Evolutionary conservation across 2,888 invertebrate genomes (phyloP).

Genomic region (Temnothorax ravouxi): DNA sequence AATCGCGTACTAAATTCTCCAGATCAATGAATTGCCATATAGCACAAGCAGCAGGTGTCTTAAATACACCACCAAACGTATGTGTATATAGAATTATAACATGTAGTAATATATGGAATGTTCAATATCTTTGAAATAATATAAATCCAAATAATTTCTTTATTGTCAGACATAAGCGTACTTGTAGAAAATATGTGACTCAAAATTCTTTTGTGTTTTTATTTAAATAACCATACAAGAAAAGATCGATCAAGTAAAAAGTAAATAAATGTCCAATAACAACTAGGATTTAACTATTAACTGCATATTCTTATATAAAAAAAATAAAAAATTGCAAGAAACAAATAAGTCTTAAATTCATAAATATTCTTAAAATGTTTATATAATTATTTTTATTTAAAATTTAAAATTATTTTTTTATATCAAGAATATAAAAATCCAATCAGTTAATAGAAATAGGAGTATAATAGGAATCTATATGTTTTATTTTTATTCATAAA

Average conservation of each 20-base stretch:
- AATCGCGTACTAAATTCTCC: neutral
- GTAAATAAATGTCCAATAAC: neutral
- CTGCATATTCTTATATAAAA: neutral
- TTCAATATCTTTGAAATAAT: neutral
- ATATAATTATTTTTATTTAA: neutral
- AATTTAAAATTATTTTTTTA: neutral
- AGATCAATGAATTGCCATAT: neutral
- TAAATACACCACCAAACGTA: neutral
- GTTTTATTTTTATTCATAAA: slow-evolving; percentile 14
- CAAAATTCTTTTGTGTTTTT: neutral
- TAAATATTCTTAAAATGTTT: neutral
- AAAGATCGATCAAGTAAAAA: neutral
- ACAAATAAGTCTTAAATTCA: neutral
- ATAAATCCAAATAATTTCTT: neutral
- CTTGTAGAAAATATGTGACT: neutral
- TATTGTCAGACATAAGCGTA: neutral
- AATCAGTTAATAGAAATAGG: neutral
- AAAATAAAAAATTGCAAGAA: neutral
- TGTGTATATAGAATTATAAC: neutral
- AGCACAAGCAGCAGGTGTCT: neutral
- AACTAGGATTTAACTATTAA: neutral
- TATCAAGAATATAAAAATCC: neutral
- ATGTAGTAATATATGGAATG: neutral
- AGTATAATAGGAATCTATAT: neutral
- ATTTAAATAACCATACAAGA: neutral